phyloP scores from a whole-genome alignment of 2,113 vertebrate genomes.

The Illadopsis cleaveri region DNA sequence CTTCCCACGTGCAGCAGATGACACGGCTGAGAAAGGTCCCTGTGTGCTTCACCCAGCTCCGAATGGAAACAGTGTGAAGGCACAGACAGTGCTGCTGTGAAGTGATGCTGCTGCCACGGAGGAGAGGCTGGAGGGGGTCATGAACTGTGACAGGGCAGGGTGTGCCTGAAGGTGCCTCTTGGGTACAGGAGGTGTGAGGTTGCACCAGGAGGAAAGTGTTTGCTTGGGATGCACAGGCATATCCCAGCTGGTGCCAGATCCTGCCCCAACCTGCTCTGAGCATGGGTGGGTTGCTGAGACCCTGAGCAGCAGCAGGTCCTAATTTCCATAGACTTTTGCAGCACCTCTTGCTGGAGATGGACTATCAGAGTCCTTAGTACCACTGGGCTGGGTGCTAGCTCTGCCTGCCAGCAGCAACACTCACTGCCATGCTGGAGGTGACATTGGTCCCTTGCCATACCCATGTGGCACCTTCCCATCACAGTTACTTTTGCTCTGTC shows the following conservation, averaged over 20 bases:
- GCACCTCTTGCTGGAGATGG: neutral
- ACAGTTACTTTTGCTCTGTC: neutral
- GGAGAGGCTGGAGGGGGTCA: neutral
- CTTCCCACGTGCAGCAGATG: neutral
- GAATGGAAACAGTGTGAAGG: neutral
- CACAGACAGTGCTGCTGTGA: accelerated
- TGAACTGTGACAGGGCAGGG: too few species aligned
- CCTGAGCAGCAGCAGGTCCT: neutral
- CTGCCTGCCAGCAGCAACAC: accelerated
- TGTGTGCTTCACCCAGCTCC: neutral
- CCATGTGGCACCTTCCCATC: neutral
- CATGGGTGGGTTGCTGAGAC: accelerated
- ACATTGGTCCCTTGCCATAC: neutral
- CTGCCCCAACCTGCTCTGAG: neutral
- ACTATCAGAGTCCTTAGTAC: neutral
- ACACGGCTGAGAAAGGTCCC: neutral
- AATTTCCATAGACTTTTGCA: neutral
- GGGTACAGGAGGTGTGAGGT: neutral
- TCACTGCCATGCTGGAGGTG: neutral
- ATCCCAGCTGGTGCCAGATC: neutral
- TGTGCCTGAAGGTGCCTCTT: neutral
- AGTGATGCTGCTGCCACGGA: neutral
- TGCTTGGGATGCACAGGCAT: accelerated
- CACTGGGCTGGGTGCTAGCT: neutral
- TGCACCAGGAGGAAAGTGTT: neutral